Percentiles rank a stretch among this genome's conserved stretches.
Evolutionary conservation across 2,888 invertebrate genomes (phyloP).

Genomic region (Mesodorylaimus sp.): DNA sequence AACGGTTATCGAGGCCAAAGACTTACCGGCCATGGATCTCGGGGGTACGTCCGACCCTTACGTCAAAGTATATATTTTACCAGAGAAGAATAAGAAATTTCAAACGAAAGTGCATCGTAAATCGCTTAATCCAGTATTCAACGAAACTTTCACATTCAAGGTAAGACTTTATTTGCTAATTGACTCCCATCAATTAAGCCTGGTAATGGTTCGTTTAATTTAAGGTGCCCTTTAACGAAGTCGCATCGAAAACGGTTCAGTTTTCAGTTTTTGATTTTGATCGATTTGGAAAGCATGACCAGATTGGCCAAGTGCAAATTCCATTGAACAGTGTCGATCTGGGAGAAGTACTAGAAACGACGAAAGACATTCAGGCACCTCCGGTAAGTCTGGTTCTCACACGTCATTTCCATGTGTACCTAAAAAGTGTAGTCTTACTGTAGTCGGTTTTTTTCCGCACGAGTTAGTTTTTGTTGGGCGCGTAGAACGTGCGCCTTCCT

Average conservation of each 20-base stretch:
- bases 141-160: conserved; percentile 96
- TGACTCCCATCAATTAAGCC: background rate
- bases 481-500: too few species aligned
- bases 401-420: conserved; percentile 16
- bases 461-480: too few species aligned
- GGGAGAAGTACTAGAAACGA: conserved; percentile 94
- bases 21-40: conserved; percentile 88
- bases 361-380: conserved; percentile 89
- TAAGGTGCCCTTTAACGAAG: conserved; percentile 87
- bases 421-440: background rate
- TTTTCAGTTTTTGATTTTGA: conserved; percentile 99
- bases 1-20: conserved; percentile 86
- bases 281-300: conserved; percentile 98
- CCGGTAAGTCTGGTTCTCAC: conserved; percentile 55
- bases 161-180: conserved; percentile 38
- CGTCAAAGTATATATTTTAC: conserved; percentile 80
- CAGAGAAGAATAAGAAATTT: conserved; percentile 98
- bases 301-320: conserved; percentile 81
- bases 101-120: conserved; percentile 98
- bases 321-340: conserved; percentile 91
- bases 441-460: background rate
- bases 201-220: background rate
- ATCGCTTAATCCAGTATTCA: conserved; percentile 90
- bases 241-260: conserved; percentile 93
- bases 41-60: conserved; percentile 96